Evolutionary conservation across 2,113 vertebrate genomes (phyloP).

Genomic region (Lepisosteus osseus): DNA sequence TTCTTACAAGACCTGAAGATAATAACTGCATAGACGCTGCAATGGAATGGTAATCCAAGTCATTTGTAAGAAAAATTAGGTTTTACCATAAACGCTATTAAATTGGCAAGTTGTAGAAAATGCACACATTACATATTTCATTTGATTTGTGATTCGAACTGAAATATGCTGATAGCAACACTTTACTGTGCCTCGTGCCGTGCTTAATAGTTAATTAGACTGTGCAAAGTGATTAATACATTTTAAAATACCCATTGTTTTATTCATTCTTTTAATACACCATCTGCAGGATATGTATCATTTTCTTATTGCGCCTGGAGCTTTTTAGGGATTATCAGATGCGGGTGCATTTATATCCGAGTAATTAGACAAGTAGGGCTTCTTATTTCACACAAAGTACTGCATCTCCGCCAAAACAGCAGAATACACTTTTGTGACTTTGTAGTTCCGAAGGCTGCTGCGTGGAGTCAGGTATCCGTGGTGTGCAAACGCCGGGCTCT

Average conservation of each 20-base stretch:
- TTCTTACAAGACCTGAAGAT: too few species aligned
- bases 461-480: neutral
- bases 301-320: neutral
- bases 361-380: neutral
- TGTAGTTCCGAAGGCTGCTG: neutral
- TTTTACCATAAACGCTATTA: too few species aligned
- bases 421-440: neutral
- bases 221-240: conserved; percentile 1
- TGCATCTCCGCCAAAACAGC: neutral
- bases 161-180: neutral
- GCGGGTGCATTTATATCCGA: neutral
- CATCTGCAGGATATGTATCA: conserved; percentile 2
- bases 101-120: too few species aligned
- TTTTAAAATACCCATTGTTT: neutral
- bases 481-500: too few species aligned
- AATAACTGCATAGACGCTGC: too few species aligned
- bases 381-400: neutral
- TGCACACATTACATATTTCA: too few species aligned
- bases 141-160: neutral
- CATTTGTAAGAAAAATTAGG: too few species aligned
- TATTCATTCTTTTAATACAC: neutral
- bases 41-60: too few species aligned
- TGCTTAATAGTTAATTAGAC: neutral
- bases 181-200: neutral
- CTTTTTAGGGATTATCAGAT: neutral